Evolutionary conservation across 2,797 vertebrate genomes (phyloP).

Genomic region (Myotis planiceps): DNA sequence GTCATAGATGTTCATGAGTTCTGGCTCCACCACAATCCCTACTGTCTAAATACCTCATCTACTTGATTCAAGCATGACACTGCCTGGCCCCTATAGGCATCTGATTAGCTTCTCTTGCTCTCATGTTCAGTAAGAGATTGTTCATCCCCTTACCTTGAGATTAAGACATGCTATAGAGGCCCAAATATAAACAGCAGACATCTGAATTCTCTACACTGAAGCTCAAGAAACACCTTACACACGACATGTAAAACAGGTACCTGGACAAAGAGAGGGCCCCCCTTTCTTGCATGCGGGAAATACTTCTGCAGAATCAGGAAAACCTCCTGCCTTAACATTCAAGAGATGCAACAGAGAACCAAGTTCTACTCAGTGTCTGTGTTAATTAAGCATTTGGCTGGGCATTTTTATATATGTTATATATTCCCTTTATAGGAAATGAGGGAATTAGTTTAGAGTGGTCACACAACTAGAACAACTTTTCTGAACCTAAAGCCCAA

Average conservation of each 20-base stretch:
- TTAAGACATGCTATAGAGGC: neutral
- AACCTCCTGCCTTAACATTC: neutral
- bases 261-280: neutral
- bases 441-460: neutral
- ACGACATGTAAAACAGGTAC: rapidly evolving
- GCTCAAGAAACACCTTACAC: neutral
- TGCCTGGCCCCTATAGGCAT: neutral
- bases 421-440: neutral
- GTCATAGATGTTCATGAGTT: neutral
- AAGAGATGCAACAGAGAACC: neutral
- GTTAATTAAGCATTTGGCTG: neutral
- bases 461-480: neutral
- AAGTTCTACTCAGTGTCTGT: neutral
- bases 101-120: neutral
- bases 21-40: neutral
- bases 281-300: neutral
- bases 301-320: neutral
- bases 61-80: neutral
- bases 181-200: neutral
- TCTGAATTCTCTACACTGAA: neutral
- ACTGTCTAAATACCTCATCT: neutral
- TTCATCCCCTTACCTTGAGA: neutral
- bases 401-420: neutral
- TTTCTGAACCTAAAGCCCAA: neutral
- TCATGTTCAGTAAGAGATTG: neutral